Base-by-base conservation (phyloP, 2,797 vertebrate genomes). In the Sebastes iracundus region DNA sequence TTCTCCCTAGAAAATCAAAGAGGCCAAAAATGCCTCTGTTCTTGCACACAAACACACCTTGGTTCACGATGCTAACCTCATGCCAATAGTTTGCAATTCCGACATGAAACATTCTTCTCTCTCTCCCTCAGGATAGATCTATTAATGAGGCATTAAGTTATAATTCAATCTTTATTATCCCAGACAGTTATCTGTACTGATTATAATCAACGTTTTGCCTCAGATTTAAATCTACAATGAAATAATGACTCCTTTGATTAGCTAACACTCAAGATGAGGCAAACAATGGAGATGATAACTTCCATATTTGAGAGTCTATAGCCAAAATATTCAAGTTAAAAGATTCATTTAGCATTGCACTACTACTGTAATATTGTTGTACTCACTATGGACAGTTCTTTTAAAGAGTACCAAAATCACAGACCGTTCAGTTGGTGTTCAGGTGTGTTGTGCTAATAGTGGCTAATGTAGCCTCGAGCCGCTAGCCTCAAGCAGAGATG, bases 41-140 rank as follows among this genome's bases (percentile, higher is more conserved):
- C 76, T 81, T n/a, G 64, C 76, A 67, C 84, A 84, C 77, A 83
- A 86, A 66, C 75, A 53, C 90, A 87, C 88, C 87, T 92, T 83
- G 82, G 70, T 88, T 75, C 82, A 80, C 1, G 49, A 81, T 77
- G 62, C 76, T 67, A 22, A 72, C 49, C 32, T 84, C 71, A 55
- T 64, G 60, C 35, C 87, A 87, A 53, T 11, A 46, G 58, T 58
- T 61, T 46, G 72, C 75, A 72, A 77, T 78, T 33, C 79, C 86
- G 68, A 82, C 25, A 72, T 53, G 25, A 38, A 83, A 53, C 82
- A 83, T 88, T 89, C 67, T 28, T 74, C 22, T n/a, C 60, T 12
- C 55, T 20, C 22, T 59, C 7, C 75, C 22, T 52, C 62, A 28
- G 28, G 53, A 63, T 1, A 35, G 55, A 66, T 7, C 7, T 38